Evolutionary conservation across 2,113 vertebrate species (phyloP).

Genomic region (Tragelaphus buxtoni): DNA sequence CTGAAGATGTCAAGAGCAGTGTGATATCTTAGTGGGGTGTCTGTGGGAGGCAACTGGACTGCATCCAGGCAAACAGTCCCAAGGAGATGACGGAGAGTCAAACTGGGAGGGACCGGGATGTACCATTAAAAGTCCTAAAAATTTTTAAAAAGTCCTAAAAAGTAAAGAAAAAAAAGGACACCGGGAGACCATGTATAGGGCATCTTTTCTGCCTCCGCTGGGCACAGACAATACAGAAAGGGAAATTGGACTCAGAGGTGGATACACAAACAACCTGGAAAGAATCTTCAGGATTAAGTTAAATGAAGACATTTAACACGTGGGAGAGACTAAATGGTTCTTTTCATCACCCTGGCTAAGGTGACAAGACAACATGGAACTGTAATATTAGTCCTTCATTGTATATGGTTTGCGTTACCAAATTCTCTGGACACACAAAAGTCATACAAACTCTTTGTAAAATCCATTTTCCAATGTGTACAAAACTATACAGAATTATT

Average conservation of each 20-base stretch:
- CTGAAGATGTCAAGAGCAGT: neutral
- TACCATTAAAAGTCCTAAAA: neutral
- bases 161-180: neutral
- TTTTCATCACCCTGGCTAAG: neutral
- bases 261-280: neutral
- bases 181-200: neutral
- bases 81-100: neutral
- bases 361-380: neutral
- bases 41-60: neutral
- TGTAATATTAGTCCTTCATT: neutral
- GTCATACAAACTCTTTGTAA: neutral
- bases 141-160: neutral
- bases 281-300: neutral
- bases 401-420: neutral
- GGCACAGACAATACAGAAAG: neutral
- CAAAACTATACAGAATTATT: neutral
- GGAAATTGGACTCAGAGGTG: neutral
- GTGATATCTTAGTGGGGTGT: neutral
- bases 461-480: neutral
- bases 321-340: neutral
- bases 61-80: neutral
- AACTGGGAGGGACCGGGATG: neutral
- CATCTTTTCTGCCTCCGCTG: neutral
- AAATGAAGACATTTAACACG: neutral
- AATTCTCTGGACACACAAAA: neutral